A percentile compares a stretch with the other conserved stretches of the same genome.
phyloP scores from a whole-genome alignment of 92 coral and sea anemone species.

The Siderastrea siderea region DNA sequence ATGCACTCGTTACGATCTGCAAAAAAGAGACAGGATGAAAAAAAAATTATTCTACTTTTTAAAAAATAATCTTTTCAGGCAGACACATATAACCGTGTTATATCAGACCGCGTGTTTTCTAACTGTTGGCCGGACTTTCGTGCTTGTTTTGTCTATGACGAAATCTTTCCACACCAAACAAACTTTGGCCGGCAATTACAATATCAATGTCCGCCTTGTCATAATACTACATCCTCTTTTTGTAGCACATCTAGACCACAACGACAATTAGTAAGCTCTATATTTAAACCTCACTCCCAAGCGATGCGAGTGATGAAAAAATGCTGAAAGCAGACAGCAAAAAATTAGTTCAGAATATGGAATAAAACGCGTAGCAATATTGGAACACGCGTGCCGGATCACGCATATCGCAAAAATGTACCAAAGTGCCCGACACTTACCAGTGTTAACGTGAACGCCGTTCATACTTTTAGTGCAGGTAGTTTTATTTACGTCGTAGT shows the following conservation, averaged over 20 bases:
- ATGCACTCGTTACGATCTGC: slow-evolving; percentile 87
- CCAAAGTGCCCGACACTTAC: slow-evolving; percentile 63
- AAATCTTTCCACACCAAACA: slow-evolving; percentile 19
- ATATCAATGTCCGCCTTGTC: not conserved
- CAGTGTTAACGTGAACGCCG: slow-evolving; percentile 69
- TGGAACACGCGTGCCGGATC: not conserved
- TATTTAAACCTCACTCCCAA: slow-evolving; percentile 13
- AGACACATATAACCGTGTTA: not conserved
- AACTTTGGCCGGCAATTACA: slow-evolving; percentile 5
- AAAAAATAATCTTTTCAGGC: not conserved
- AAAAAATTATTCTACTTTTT: not conserved
- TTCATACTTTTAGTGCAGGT: slow-evolving; percentile 67
- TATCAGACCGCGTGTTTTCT: slow-evolving; percentile 8
- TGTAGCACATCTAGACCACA: slow-evolving; percentile 1
- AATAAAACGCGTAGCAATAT: not conserved
- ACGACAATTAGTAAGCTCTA: not conserved
- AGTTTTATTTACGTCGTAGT: slow-evolving; percentile 61
- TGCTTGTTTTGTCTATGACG: not conserved
- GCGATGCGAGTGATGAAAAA: not conserved
- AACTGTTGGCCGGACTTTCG: not conserved
- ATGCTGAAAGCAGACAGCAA: not conserved
- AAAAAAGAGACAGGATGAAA: not conserved
- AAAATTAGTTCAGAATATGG: not conserved
- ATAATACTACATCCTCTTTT: not conserved
- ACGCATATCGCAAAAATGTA: not conserved